Evolutionary conservation across 2,888 invertebrate species (phyloP).

Genomic region (Drosophila macrospina): DNA sequence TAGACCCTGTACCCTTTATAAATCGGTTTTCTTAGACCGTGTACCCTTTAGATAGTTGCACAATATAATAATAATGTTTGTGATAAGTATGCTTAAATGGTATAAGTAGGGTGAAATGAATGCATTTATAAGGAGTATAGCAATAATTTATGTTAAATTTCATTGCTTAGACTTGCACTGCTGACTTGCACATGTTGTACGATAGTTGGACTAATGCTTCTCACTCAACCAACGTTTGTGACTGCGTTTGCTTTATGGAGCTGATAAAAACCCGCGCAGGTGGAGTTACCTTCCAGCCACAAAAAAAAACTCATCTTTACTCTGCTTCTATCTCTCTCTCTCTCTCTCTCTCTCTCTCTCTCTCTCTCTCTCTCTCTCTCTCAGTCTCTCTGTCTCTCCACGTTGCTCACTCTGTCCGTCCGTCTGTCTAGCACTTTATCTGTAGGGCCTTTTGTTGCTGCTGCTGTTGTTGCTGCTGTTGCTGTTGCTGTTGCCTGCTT

Average conservation of each 20-base stretch:
- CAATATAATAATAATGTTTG: too few species aligned
- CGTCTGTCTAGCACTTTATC: conserved; percentile 38
- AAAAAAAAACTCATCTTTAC: conserved; percentile 1
- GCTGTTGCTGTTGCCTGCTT: conserved; percentile 21
- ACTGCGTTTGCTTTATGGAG: not conserved
- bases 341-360: not conserved
- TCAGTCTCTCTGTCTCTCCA: not conserved
- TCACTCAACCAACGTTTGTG: too few species aligned
- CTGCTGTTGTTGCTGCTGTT: conserved; percentile 12
- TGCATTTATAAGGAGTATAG: too few species aligned
- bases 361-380: not conserved
- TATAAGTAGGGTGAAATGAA: too few species aligned
- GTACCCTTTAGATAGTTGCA: too few species aligned
- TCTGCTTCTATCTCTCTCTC: not conserved
- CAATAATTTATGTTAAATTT: too few species aligned
- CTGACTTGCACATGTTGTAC: too few species aligned
- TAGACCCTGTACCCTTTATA: too few species aligned
- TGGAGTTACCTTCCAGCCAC: conserved; percentile 14
- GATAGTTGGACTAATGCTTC: too few species aligned
- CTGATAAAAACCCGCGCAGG: conserved; percentile 14
- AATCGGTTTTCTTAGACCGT: too few species aligned
- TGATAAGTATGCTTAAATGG: too few species aligned
- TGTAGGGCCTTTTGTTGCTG: conserved; percentile 21
- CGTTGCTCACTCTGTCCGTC: not conserved
- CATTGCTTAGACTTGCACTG: too few species aligned